Base-by-base conservation (phyloP, 1,140 invertebrate species). In the Acromyrmex heyeri region DNA sequence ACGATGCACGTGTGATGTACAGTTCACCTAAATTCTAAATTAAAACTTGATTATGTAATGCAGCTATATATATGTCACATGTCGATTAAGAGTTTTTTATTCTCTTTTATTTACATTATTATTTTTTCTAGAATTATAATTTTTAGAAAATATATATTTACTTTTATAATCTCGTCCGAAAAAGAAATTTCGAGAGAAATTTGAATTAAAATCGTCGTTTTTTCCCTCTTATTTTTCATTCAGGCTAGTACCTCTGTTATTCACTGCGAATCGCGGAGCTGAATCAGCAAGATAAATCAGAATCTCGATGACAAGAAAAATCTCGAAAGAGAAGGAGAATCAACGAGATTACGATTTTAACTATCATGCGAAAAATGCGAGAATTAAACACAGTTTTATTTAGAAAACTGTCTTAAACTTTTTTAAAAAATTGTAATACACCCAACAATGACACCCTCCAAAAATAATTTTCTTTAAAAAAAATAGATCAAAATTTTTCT, bases 211-310 rank as follows among this genome's bases (percentile, higher is more conserved):
- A 67, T 44, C 4, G 34, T 67, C 10, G 34, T 67, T 67, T 38
- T n/a, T 38, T 21, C 21, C 10, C 5, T 21, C n/a, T 21, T 21
- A 67, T 21, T 67, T 67, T 67, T 44, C 5, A 38, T 67, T 67
- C 27, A 55, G 50, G 10, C 16, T 16, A 48, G 18, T 10, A 4
- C 21, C 24, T 59, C 16, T 76, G 61, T 77, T 77, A 77, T 77
- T 64, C 77, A 34, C 67, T 34, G 14, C 65, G 38, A 82, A 72
- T 48, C 67, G 55, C 53, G 34, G 18, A 3, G 67, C 67, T 82
- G 67, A 55, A 55, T 82, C 79, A 61, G 67, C 79, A 73, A 82
- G 67, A 82, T 82, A 82, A 82, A 82, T 82, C 67, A 82, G 79
- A 38, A 48, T 61, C 34, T 82, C 79, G 67, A 82, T 82, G 79